These are phyloP conservation scores for Hystrix brachyura DNA, from an alignment of 2,113 vertebrate genomes.

Conservation along the genomic window DNA sequence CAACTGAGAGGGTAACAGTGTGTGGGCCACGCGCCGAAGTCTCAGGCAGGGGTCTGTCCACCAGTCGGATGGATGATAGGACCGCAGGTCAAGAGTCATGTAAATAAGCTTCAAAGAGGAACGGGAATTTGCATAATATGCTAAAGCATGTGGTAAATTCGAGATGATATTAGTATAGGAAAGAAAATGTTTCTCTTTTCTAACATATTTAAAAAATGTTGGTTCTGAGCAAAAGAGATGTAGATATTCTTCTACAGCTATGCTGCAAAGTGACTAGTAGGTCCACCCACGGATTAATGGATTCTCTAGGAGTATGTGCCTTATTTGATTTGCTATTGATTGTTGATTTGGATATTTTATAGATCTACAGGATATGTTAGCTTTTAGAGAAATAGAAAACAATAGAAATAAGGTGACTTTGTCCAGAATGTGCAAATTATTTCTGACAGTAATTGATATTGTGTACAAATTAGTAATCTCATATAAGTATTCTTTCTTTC, in stretches of 20 bases:
- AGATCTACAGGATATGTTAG: too few species aligned
- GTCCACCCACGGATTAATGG: too few species aligned
- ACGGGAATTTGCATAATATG: neutral
- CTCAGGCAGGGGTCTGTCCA: neutral
- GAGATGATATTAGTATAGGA: neutral
- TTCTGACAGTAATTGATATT: neutral
- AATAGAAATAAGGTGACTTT: neutral
- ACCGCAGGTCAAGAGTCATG: fast-evolving
- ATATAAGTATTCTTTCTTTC: neutral
- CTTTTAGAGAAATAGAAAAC: neutral
- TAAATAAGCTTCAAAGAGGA: neutral
- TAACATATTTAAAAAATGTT: neutral
- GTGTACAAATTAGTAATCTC: neutral
- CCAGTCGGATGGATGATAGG: neutral
- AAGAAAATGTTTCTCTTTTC: neutral
- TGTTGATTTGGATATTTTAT: neutral
- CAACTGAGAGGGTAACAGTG: neutral
- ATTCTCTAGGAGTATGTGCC: fast-evolving
- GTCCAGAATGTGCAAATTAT: neutral
- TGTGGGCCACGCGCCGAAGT: fast-evolving
- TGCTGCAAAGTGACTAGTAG: neutral
- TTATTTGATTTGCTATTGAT: neutral
- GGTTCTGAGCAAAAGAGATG: neutral
- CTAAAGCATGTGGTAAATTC: neutral
- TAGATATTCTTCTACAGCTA: neutral